Base-by-base conservation (phyloP, 2,113 vertebrate genomes). In the Axis porcinus region DNA sequence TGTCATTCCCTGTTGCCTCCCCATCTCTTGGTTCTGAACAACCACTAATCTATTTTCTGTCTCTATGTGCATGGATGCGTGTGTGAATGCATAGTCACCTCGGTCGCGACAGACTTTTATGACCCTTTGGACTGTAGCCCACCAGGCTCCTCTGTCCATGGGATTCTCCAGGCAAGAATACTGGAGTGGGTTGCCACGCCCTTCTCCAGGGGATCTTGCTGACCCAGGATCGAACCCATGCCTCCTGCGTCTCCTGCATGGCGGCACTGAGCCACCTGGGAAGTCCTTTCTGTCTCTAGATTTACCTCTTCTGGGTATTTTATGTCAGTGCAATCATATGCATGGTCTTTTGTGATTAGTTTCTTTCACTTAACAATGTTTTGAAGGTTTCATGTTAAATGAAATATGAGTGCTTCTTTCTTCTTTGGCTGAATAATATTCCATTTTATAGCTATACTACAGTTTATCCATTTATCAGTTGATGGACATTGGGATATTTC, bases 351-450 rank as follows among this genome's bases (percentile, higher is more conserved):
- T 81, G 47, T 67, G 47, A 79, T 36, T 43, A 10, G 27, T 79
- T 79, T 55, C 47, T 81, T 64, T 15, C 36, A 28, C 76, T 81
- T 91, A 81, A 81, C 58, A 81, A 52, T 43, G n/a, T 83, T 92
- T 83, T 83, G 58, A 89, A 30, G 19, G 28, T 89, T 94, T 52
- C 64, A 5, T 19, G 23, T 67, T 88, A 28, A 82, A 82, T 7
- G 28, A 57, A 28, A 1, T 36, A 33, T 67, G 40, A 57, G 58
- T 43, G n/a, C 30, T 57, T 81, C 36, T 43, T 60, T 93, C 17
- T 47, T 62, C 54, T 88, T 81, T 88, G 43, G 27, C 27, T 87
- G 25, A 88, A 55, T 88, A 81, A 94, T n/a, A 87, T 10, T 86
- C n/a, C 57, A 54, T 62, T 81, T 50, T 88, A 14, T 27, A 33